Evolutionary conservation across 2,888 invertebrate genomes (phyloP).

Genomic region (Elmis aenea): DNA sequence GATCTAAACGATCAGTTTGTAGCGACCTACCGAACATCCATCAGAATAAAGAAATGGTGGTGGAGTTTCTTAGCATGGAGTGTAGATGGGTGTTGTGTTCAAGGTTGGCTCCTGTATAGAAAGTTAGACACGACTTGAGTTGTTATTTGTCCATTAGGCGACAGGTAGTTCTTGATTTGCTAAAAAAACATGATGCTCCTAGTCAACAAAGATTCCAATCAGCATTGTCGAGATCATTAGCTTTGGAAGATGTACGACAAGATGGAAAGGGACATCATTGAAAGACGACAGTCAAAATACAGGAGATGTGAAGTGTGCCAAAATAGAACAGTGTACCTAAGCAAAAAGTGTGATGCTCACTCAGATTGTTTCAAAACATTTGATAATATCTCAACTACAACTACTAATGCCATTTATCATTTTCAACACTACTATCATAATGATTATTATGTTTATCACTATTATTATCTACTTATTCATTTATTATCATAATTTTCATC

Average conservation of each 20-base stretch:
- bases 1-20: conserved; percentile 4
- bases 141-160: neutral
- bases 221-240: neutral
- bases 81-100: conserved; percentile 4
- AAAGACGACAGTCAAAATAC: neutral
- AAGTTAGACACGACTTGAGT: neutral
- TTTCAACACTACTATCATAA: no score
- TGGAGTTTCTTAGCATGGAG: conserved; percentile 7
- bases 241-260: conserved; percentile 1
- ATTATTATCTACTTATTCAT: no score
- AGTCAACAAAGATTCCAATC: no score
- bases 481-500: no score
- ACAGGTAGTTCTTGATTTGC: neutral
- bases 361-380: no score
- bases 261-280: conserved; percentile 1
- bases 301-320: conserved; percentile 1
- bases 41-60: conserved; percentile 7
- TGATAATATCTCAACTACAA: no score
- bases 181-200: neutral
- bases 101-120: conserved; percentile 3
- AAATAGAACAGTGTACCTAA: neutral
- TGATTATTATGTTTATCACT: no score
- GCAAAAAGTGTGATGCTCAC: neutral
- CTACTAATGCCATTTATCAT: no score
- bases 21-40: conserved; percentile 1